Conservation (phyloP, 2,888 invertebrate genomes). For the Eucera pruinosa region DNA sequence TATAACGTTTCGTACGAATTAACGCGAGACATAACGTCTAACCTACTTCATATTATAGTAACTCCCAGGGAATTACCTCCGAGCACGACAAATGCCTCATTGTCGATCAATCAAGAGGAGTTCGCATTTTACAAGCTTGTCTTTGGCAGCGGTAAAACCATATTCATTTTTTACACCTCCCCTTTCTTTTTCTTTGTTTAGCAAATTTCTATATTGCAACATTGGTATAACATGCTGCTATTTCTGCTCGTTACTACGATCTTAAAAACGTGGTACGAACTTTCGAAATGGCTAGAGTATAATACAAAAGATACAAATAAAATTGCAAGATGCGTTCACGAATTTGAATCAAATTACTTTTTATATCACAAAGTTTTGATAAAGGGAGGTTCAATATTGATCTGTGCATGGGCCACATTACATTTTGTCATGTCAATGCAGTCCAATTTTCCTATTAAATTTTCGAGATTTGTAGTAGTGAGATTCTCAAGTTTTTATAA, state of each 20-base stretch:
- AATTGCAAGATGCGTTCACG: not conserved
- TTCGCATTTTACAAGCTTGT: conserved; percentile 76
- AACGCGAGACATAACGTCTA: conserved; percentile 34
- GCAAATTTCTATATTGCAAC: not conserved
- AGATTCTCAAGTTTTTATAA: no score
- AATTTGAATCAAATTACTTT: not conserved
- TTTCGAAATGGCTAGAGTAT: not conserved
- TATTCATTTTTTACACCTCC: conserved; percentile 9
- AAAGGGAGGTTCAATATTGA: not conserved
- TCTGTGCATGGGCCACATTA: not conserved
- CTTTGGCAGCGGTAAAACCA: conserved; percentile 77
- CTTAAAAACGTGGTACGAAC: not conserved
- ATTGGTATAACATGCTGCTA: not conserved
- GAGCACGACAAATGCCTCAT: conserved; percentile 24
- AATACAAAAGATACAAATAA: no score
- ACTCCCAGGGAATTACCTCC: conserved; percentile 58
- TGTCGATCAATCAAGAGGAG: conserved; percentile 74
- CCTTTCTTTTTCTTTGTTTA: not conserved
- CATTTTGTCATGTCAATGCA: not conserved
- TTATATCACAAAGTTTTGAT: not conserved
- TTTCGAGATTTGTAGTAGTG: not conserved
- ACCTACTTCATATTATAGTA: conserved; percentile 69
- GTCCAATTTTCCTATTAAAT: not conserved
- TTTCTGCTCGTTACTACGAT: not conserved
- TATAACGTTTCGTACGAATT: not conserved